phyloP scores from a whole-genome alignment of 2,797 vertebrate genomes.

The Pseudotriccus pelzelni region DNA sequence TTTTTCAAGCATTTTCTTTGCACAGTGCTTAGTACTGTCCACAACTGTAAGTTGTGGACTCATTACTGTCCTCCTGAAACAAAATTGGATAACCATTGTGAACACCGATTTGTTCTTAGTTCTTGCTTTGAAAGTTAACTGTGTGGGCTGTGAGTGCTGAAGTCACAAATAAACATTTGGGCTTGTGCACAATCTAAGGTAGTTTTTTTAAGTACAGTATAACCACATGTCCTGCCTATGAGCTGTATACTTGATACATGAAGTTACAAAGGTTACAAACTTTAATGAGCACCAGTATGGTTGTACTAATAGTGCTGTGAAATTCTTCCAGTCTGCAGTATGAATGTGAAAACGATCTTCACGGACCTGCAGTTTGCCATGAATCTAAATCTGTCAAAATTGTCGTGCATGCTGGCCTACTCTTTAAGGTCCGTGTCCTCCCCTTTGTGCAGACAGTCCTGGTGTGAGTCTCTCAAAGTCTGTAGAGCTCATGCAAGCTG shows the following conservation, averaged over 20 bases:
- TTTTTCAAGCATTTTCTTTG: not conserved
- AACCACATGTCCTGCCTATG: not conserved
- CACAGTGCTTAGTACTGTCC: not conserved
- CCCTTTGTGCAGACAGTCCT: not conserved
- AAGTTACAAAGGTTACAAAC: not conserved
- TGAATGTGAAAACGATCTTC: not conserved
- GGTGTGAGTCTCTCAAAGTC: not conserved
- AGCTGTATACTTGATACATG: not conserved
- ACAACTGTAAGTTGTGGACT: not conserved
- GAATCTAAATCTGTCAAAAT: not conserved
- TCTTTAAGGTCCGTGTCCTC: not conserved
- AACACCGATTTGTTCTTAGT: not conserved
- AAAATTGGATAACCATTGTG: not conserved
- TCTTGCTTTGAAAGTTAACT: not conserved
- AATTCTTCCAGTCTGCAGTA: not conserved
- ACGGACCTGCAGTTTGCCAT: accelerated
- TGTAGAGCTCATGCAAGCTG: not conserved
- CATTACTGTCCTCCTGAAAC: not conserved
- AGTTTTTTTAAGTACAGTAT: not conserved
- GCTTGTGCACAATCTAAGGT: not conserved
- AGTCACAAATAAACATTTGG: not conserved
- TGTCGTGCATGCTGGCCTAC: not conserved
- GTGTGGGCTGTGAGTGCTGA: accelerated
- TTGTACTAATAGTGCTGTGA: not conserved
- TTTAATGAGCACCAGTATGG: not conserved